phyloP scores from a whole-genome alignment of 2,113 vertebrate genomes.

The Percopsis transmontana region DNA sequence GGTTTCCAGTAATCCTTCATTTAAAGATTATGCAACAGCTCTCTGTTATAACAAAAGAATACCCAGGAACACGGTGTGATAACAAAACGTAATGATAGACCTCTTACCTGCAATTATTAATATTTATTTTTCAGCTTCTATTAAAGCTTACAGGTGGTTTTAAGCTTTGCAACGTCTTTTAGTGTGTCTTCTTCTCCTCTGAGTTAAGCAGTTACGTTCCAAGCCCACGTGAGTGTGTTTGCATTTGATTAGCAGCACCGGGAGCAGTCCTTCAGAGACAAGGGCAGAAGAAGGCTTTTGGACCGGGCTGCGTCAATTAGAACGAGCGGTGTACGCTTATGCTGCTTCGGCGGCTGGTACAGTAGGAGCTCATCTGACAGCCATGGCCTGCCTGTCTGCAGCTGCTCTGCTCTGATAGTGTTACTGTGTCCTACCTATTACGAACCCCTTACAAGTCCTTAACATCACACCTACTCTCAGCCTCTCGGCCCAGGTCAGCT shows the following conservation, averaged over 20 bases:
- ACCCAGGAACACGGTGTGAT: too few relatives aligned
- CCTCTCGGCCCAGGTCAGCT: slow-evolving; percentile 46
- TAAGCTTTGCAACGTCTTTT: slow-evolving; percentile 41
- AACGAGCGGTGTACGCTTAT: slow-evolving; percentile 47
- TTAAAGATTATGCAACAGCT: too few relatives aligned
- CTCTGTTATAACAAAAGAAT: too few relatives aligned
- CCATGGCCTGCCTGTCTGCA: slow-evolving; percentile 48
- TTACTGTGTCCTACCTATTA: slow-evolving; percentile 47
- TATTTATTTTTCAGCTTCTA: slow-evolving; percentile 8
- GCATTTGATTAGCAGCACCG: slow-evolving; percentile 59
- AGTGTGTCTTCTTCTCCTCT: slow-evolving; percentile 24
- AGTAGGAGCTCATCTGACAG: slow-evolving; percentile 49
- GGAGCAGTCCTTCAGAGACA: slow-evolving; percentile 51
- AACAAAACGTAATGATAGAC: too few relatives aligned
- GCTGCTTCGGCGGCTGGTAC: slow-evolving; percentile 48
- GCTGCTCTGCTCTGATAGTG: slow-evolving; percentile 69
- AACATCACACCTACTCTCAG: slow-evolving; percentile 48
- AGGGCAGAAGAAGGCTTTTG: slow-evolving; percentile 55
- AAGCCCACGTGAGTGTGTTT: slow-evolving; percentile 58
- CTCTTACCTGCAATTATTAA: not conserved
- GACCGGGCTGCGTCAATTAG: slow-evolving; percentile 67
- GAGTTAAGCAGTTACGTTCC: slow-evolving; percentile 47
- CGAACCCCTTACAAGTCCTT: slow-evolving; percentile 50
- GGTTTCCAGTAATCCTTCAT: too few relatives aligned
- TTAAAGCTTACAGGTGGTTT: slow-evolving; percentile 41